Evolutionary conservation across 2,888 invertebrate genomes (phyloP), one percentile per base, ranked within the genome.

Genomic region (Nysson spinosus): DNA sequence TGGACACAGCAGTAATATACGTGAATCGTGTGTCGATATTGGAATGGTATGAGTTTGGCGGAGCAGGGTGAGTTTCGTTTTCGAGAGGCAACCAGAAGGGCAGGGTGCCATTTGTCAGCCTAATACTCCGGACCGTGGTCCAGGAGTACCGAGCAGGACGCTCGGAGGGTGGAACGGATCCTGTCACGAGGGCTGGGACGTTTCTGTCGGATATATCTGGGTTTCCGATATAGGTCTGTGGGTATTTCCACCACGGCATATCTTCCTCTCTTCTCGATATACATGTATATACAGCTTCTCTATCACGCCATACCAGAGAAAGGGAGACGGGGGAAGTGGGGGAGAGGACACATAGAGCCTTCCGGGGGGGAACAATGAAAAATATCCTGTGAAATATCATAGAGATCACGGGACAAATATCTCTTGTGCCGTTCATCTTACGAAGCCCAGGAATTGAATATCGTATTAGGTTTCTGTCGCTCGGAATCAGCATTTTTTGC

Each of bases 91-190:
- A 49, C 19, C 3, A 32, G 35, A 12, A 20, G 54, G 56, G 56
- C 43, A 43, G 65, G 17, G 47, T 47, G 68, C 62, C 71, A 68
- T 72, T 71, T 71, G 72, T 72, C 69, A 71, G 54, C 47, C 51
- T 71, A 71, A 73, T 69, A 63, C 66, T 51, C 55, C n/a, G 52
- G 16, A n/a, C 30, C 35, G 37, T 22, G 46, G 30, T 19, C 51
- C 19, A 42, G 26, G 14, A 34, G 47, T 24, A 22, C 2, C 35
- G 14, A 22, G 6, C 30, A 57, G 42, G 26, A 17, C 28, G 37
- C 28, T 4, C 3, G 32, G 19, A 14, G 26, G 54, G 22, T 16
- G 39, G 32, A 26, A n/a, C 9, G 12, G 28, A 22, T 6, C 32
- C 40, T 57, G 50, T 58, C 51, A 44, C 52, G 30, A 37, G 28